Base-by-base conservation (phyloP, 30 jellyfish, hydroid and myxozoan species). In the Turritopsis dohrnii region DNA sequence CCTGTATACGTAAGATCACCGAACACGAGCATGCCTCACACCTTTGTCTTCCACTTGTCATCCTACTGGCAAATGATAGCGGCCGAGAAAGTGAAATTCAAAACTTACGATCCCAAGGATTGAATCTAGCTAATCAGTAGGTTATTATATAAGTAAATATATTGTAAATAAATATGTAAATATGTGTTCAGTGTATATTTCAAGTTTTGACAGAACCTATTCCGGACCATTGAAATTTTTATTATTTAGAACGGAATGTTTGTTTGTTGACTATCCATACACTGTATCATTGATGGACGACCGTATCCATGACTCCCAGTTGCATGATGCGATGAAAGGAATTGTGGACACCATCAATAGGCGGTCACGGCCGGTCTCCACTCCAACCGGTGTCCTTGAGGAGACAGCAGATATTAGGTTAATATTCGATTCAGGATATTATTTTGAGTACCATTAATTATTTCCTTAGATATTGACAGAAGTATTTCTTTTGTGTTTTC, bases 261-360 rank as follows among this genome's bases (percentile, higher is more conserved):
- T 82, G 25, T 94, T 94, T 86, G 90, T 94, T 28, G 99, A 94
- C 26, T 94, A 87, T 71, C 99, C 99, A 4, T 94, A 88, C 88
- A 94, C 96, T 71, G 65, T 94, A 23, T 87, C 99, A 22, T 81
- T 82, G 29, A 74, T 86, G 83, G 96, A 94, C 75, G 96, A 95
- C 18, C 94, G 96, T 22, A 94, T 94, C 8, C 99, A 94, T 73
- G 96, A 88, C 27, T 84, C 99, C 13, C 99, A 94, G 86, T 96
- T 94, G 25, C 96, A 88, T 54, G 99, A 94, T 83, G 94, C 99
- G 29, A 86, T 94, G 19, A 93, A 96, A 72, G 95, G 99, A 22
- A 89, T 94, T 22, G 95, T 94, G 22, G 99, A 94, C 76, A 94
- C 89, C 72, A 94, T 94, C 84, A 85, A 83, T 26, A 85, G 85